Percentiles rank a stretch among this genome's conserved stretches.
Conservation (phyloP, 2,113 vertebrate genomes). For the Machaerirhynchus nigripectus region DNA sequence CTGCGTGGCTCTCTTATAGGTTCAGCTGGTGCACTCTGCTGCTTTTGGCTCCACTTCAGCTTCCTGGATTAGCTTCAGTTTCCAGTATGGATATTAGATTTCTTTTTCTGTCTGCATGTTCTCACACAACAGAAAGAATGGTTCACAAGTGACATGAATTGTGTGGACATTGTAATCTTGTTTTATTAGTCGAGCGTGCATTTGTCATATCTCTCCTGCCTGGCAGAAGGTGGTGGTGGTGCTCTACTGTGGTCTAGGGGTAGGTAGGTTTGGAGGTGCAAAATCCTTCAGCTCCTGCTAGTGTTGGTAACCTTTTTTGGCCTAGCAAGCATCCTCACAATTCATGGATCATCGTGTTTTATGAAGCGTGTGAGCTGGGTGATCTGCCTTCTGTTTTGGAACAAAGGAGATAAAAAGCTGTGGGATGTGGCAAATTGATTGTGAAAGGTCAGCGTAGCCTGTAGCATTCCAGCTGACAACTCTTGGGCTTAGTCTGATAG, state of each 20-base stretch:
- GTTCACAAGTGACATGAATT: background rate
- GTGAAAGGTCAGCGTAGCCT: background rate
- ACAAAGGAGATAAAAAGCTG: conserved; percentile 3
- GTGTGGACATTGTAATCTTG: background rate
- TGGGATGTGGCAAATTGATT: background rate
- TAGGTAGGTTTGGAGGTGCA: background rate
- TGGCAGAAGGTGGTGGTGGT: background rate
- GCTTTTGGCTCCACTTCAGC: background rate
- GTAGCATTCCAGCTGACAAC: background rate
- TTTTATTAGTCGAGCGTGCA: rapidly evolving
- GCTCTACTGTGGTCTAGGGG: background rate
- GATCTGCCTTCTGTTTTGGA: conserved; percentile 8
- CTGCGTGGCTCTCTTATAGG: rapidly evolving
- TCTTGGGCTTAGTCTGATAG: background rate
- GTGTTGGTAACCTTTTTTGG: background rate
- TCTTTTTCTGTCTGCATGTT: background rate
- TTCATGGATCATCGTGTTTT: background rate
- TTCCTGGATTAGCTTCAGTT: background rate
- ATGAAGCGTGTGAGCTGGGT: background rate
- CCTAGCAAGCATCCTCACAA: background rate
- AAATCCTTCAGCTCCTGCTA: background rate
- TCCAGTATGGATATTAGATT: background rate
- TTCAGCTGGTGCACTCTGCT: background rate
- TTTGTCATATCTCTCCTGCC: background rate
- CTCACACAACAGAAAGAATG: background rate